Evolutionary conservation across 2,113 vertebrate genomes (phyloP), one percentile per base, ranked within the genome.

Genomic region (Synchiropus splendidus): DNA sequence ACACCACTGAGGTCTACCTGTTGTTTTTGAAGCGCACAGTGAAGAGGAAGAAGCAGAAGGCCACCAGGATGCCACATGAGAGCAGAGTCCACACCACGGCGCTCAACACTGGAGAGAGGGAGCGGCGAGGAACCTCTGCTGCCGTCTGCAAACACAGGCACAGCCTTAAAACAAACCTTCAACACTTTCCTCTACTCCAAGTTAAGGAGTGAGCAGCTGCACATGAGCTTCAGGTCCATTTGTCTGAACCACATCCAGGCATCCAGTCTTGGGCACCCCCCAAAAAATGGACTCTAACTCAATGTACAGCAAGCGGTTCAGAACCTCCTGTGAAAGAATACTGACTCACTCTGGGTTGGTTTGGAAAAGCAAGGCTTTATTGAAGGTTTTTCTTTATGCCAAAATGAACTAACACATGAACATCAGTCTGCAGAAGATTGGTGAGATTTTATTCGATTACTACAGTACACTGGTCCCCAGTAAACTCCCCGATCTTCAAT

Each of bases 1-100:
- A n/a, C 10, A 13, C 36, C 13, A 9, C 13, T 16, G 13, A 6
- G 10, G 12, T 18, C 54, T 85, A 98, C 95, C 92, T 92, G 84
- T 97, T 98, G 69, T 88, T 92, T 69, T 88, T 90, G 83, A 88
- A 97, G 70, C 85, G 89, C 67, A 98, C 61, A 12, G 91, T 97
- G 79, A 98, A 98, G 58, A 83, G 47, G 27, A 94, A 78, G 62
- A 97, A 97, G 77, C 89, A 85, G 35, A 90, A 64, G 0, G 85
- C 64, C 39, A 94, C 64, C 17, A 98, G 81, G 58, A 96, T 84
- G 55, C 95, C 95, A 58, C 77, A 80, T 6, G 89, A 92, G 51
- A 95, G 88, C 49, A 94, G 87, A 0, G 85, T 89, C 90, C 92
- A 95, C 42, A 90, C 72, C 12, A 90, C 58, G 32, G 89, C 89